Conservation (phyloP, 2,113 vertebrate genomes). For the Aldabrachelys gigantea region DNA sequence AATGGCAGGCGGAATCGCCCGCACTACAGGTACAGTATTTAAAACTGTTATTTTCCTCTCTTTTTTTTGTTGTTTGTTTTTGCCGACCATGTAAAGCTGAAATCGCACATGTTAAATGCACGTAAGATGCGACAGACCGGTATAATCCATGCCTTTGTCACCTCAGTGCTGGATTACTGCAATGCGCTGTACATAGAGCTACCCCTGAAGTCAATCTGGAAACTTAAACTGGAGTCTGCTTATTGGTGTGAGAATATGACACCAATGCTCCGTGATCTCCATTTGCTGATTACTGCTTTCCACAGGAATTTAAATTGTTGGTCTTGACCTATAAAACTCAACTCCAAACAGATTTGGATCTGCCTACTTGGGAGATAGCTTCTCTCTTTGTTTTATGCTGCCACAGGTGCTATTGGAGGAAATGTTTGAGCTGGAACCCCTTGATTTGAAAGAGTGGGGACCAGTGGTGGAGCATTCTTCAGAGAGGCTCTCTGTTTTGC, state of each 20-base stretch:
- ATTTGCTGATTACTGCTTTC: fast-evolving
- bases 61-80: too few species aligned
- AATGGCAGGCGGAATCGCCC: too few species aligned
- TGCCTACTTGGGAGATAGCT: fast-evolving
- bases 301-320: not conserved
- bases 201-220: fast-evolving
- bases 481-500: not conserved
- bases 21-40: too few species aligned
- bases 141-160: not conserved
- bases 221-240: fast-evolving
- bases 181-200: too few species aligned
- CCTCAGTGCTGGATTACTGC: not conserved
- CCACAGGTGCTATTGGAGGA: fast-evolving
- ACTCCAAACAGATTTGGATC: fast-evolving
- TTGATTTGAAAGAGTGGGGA: not conserved
- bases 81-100: too few species aligned
- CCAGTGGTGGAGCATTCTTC: not conserved
- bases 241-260: fast-evolving
- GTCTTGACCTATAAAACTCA: not conserved
- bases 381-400: not conserved
- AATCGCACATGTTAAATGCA: too few species aligned
- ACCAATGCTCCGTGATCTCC: fast-evolving
- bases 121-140: too few species aligned
- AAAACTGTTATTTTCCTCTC: too few species aligned
- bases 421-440: not conserved